phyloP scores from a whole-genome alignment of 1,140 invertebrate species.

The Pissodes strobi region DNA sequence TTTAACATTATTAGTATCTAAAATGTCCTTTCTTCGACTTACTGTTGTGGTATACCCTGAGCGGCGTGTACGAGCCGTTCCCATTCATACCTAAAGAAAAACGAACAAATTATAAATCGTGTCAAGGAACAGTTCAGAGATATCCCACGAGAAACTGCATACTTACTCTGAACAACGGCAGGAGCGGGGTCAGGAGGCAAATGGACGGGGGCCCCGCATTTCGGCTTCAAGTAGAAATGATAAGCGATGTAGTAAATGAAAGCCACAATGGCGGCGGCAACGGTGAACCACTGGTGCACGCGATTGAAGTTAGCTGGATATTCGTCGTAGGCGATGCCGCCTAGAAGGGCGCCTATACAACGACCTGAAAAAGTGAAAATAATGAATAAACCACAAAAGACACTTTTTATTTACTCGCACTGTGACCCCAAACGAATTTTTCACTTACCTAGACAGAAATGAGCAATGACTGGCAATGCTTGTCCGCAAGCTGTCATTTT shows the following conservation, averaged over 20 bases:
- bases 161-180: constrained; percentile 51
- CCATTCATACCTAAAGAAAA: constrained; percentile 64
- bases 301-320: constrained; percentile 43
- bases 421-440: background rate
- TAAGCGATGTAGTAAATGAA: constrained; percentile 70
- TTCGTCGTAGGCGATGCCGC: constrained; percentile 49
- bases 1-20: constrained; percentile 63
- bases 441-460: constrained; percentile 74
- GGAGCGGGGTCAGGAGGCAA: constrained; percentile 46
- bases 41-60: constrained; percentile 77
- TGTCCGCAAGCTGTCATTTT: constrained; percentile 82
- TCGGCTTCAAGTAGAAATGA: constrained; percentile 70
- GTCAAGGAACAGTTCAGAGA: background rate
- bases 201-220: constrained; percentile 64
- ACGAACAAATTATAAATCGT: constrained; percentile 2
- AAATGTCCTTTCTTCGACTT: constrained; percentile 77
- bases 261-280: constrained; percentile 65
- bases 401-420: background rate
- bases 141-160: background rate
- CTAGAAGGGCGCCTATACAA: constrained; percentile 55
- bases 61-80: constrained; percentile 76
- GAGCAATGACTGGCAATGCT: constrained; percentile 77
- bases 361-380: constrained; percentile 35
- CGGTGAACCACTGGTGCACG: constrained; percentile 59
- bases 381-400: background rate